Percentiles rank a stretch among this genome's conserved stretches.
Conservation (phyloP, 2,888 invertebrate genomes). For the Chironomus riparius region DNA sequence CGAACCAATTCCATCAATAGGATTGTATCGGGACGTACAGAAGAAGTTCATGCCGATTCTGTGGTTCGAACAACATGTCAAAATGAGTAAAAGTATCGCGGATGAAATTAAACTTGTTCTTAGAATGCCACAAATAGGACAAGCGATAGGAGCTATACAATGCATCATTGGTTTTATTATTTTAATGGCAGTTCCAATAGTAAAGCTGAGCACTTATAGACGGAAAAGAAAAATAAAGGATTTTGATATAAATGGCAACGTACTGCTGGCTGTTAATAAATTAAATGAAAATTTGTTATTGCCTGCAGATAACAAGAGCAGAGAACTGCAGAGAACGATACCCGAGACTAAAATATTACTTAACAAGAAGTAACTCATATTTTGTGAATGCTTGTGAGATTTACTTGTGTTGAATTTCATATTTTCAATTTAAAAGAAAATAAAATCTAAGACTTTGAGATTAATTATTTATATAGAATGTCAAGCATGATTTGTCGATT, state of each 20-base stretch:
- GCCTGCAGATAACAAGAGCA: too few species aligned
- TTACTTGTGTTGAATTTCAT: neutral
- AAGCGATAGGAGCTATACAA: constrained; percentile 44
- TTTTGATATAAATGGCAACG: neutral
- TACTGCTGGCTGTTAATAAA: neutral
- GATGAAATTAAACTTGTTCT: constrained; percentile 48
- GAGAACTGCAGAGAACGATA: too few species aligned
- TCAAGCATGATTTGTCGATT: too few species aligned
- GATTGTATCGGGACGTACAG: constrained; percentile 55
- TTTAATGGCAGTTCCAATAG: constrained; percentile 31
- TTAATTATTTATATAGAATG: too few species aligned
- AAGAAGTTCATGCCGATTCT: constrained; percentile 63
- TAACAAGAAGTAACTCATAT: neutral
- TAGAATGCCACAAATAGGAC: constrained; percentile 46
- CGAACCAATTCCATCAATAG: constrained; percentile 51
- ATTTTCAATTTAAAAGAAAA: neutral
- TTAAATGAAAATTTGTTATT: neutral
- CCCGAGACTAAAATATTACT: neutral
- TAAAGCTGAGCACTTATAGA: neutral
- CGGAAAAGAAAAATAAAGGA: neutral
- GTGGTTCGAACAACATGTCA: constrained; percentile 67
- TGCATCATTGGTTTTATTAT: constrained; percentile 41
- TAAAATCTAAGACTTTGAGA: neutral
- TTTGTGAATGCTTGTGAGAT: neutral
- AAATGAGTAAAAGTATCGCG: constrained; percentile 50